A percentile compares a stretch with the other conserved stretches of the same genome.
Conservation (phyloP, 2,888 invertebrate genomes). For the Anarsia innoxiella region DNA sequence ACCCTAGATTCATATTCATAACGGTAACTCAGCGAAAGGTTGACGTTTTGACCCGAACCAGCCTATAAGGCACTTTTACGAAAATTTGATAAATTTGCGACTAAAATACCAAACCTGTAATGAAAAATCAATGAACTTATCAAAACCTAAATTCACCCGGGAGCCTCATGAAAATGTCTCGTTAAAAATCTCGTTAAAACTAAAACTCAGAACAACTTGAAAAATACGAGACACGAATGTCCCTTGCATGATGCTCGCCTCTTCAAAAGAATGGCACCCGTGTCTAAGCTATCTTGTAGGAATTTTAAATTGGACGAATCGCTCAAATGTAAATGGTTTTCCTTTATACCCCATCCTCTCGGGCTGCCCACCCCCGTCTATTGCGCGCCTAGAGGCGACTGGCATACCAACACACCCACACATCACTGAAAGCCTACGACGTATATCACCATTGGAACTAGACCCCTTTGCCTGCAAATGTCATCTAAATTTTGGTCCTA, state of each 20-base stretch:
- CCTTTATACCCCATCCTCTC: slow-evolving; percentile 75
- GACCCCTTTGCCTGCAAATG: slow-evolving; percentile 60
- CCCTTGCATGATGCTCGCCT: slow-evolving; percentile 62
- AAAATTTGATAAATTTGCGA: slow-evolving; percentile 32
- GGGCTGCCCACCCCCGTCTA: slow-evolving; percentile 70
- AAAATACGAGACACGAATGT: slow-evolving; percentile 40
- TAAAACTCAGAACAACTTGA: slow-evolving; percentile 36
- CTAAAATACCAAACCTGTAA: slow-evolving; percentile 23
- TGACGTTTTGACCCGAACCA: slow-evolving; percentile 46
- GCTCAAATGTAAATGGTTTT: slow-evolving; percentile 78
- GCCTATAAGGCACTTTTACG: slow-evolving; percentile 33
- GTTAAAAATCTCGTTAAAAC: slow-evolving; percentile 42
- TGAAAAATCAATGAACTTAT: background rate
- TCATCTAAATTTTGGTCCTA: slow-evolving; percentile 45
- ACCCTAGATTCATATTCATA: slow-evolving; percentile 72
- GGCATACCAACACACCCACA: slow-evolving; percentile 72
- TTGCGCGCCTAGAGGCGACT: slow-evolving; percentile 74
- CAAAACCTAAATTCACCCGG: background rate
- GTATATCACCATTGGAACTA: slow-evolving; percentile 53
- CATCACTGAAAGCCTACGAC: slow-evolving; percentile 55
- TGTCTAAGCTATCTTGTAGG: slow-evolving; percentile 75
- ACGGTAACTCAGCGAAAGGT: slow-evolving; percentile 52
- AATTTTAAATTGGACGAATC: slow-evolving; percentile 78
- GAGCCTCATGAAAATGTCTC: slow-evolving; percentile 19
- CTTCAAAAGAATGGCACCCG: slow-evolving; percentile 74